A percentile compares a stretch with the other conserved stretches of the same genome.
These are phyloP conservation scores for Premnoplex brunnescens DNA, from an alignment of 2,797 vertebrate species.

Conservation along the genomic window DNA sequence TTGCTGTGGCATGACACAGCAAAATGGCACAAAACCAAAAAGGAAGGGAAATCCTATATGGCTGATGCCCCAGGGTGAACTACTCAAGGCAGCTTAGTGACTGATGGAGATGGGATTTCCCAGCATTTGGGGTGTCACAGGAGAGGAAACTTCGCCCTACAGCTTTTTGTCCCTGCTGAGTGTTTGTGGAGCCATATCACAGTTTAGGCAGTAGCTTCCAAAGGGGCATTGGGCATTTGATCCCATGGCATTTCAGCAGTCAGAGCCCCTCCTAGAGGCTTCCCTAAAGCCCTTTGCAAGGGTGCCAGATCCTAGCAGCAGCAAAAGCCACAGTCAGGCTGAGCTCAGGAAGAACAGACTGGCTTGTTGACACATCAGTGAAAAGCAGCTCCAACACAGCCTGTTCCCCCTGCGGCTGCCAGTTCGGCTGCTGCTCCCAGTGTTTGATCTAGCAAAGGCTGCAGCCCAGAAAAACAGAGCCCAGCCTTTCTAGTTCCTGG, in stretches of 20 bases:
- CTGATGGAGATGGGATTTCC: neutral
- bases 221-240: neutral
- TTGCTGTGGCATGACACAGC: neutral
- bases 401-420: neutral
- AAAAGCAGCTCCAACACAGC: constrained; percentile 11
- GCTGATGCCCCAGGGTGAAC: neutral
- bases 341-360: constrained; percentile 15
- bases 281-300: neutral
- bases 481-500: neutral
- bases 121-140: neutral
- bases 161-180: neutral
- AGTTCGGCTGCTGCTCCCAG: neutral
- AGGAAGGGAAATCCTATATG: neutral
- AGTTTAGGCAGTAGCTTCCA: neutral
- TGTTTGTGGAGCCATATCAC: neutral
- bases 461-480: neutral
- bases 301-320: neutral
- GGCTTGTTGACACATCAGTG: neutral
- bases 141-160: neutral
- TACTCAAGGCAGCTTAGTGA: neutral
- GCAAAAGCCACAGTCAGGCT: neutral
- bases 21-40: neutral
- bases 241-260: neutral
- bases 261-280: neutral
- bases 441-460: constrained; percentile 4